A percentile compares a stretch with the other conserved stretches of the same genome.
These are phyloP conservation scores for Cordilura impudica DNA, from an alignment of 2,888 invertebrate species.

Conservation along the genomic window DNA sequence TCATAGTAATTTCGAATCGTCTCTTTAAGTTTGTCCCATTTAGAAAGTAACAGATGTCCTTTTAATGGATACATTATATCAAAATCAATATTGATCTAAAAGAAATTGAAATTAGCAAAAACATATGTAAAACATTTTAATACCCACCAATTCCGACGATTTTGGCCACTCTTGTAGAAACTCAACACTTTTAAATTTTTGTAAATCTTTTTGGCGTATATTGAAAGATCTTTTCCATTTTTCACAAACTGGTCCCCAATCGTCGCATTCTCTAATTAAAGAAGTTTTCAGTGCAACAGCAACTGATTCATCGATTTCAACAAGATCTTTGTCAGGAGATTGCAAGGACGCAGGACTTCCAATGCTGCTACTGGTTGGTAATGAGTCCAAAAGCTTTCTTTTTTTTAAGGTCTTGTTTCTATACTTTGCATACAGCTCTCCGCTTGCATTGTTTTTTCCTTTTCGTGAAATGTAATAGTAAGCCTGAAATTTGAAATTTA, in stretches of 20 bases:
- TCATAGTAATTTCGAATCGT: not conserved
- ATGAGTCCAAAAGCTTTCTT: no score
- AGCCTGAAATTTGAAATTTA: not conserved
- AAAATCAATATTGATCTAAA: conserved; percentile 1
- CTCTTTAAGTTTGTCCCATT: no score
- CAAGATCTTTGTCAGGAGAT: not conserved
- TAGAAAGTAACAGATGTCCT: conserved; percentile 3
- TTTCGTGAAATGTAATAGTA: conserved; percentile 11
- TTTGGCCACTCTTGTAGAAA: conserved; percentile 18
- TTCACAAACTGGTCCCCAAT: conserved; percentile 21
- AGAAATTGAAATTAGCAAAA: not conserved
- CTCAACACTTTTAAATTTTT: no score
- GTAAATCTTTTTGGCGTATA: no score
- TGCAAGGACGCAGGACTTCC: no score
- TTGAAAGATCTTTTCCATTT: no score
- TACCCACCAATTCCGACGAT: conserved; percentile 11
- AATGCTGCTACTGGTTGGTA: not conserved
- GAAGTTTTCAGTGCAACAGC: conserved; percentile 12
- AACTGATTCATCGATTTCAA: conserved; percentile 29
- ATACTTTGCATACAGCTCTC: no score
- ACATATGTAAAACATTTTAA: not conserved
- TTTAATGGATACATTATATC: not conserved
- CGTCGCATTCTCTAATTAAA: not conserved
- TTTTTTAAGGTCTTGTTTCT: conserved; percentile 7
- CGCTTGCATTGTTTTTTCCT: no score